Base-by-base conservation (phyloP, 1,140 invertebrate species). In the Trichomalopsis sarcophagae region DNA sequence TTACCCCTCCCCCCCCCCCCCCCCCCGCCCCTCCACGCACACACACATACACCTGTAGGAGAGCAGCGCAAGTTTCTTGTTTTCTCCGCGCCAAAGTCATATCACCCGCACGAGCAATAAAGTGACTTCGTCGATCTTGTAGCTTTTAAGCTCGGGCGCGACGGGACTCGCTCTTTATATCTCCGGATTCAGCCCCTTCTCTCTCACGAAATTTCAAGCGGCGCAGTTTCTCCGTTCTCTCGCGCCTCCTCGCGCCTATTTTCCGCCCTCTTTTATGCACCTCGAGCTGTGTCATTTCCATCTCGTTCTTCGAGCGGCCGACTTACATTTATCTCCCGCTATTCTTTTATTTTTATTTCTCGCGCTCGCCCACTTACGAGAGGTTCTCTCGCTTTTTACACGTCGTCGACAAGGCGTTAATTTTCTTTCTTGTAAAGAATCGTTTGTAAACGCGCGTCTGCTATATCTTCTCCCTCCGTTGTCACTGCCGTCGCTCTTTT, bases 331-430 rank as follows among this genome's bases (percentile, higher is more conserved):
- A 85, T 82, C 33, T 30, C 50, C n/a, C 86, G 40, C 40, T 10
- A 10, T 83, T 69, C 30, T 47, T 81, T 74, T 50, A 50, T 40
- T 30, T 44, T 23, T 84, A 73, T 84, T 74, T 27, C 23, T n/a
- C 33, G n/a, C 55, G 27, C 50, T 36, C 81, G 33, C 17, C 1
- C 68, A 21, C 80, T 74, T 55, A 23, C 69, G 40, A 79, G 76
- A 79, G 76, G 44, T 47, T 79, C 36, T 83, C 74, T 21, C 47
- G 36, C 75, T 74, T 84, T 86, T 82, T 84, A 84, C 81, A 87
- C 74, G 68, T 78, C 68, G 87, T 87, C 84, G 75, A 81, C 78
- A 86, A 87, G 81, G 74, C 84, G 75, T 79, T 87, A 86, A 87
- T 87, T 87, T 87, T 85, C 84, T 82, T 6, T 6, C 86, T 66